Base-by-base conservation (phyloP, 2,113 vertebrate genomes). In the Miniopterus natalensis region DNA sequence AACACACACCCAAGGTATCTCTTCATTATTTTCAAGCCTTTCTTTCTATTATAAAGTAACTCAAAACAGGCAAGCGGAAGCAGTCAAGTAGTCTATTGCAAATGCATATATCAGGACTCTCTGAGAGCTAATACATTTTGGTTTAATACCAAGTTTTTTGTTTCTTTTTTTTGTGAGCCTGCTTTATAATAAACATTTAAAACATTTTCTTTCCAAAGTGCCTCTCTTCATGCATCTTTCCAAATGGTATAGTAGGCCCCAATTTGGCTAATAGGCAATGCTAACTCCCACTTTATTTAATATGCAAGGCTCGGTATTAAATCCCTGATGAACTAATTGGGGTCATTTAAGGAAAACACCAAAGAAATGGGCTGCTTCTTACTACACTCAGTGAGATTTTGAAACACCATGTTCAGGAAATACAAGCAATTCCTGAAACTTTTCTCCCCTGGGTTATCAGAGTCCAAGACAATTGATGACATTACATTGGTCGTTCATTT, bases 401-500 rank as follows among this genome's bases (percentile, higher is more conserved):
- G 7, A 93, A 90, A 96, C 45, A 95, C 84, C 6, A 91, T 96
- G 86, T 86, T 97, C 94, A 95, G 93, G 86, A 92, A 84, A 96
- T 93, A 97, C 92, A 97, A 95, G 88, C 95, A 90, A 18, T 95
- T 93, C 94, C 96, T 96, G 97, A 96, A 98, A 96, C 97, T 98
- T 98, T 97, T 97, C 84, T 87, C 96, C 95, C 85, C 88, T 94
- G 93, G 96, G 96, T 95, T 96, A 98, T 98, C 98, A 97, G 97
- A 98, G 98, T 98, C 98, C 97, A 97, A 98, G 98, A 98, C 98
- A 98, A 99, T 98, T 99, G 99, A 99, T 99, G 98, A 98, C 97
- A 99, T 99, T 99, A 98, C 98, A 98, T 97, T 53, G 97, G 98
- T 98, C 98, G 96, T 98, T 99, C 98, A 98, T 99, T 99, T 98